Percentiles rank a stretch among this genome's conserved stretches.
Conservation (phyloP, 2,113 vertebrate species). For the Seriola rivoliana region DNA sequence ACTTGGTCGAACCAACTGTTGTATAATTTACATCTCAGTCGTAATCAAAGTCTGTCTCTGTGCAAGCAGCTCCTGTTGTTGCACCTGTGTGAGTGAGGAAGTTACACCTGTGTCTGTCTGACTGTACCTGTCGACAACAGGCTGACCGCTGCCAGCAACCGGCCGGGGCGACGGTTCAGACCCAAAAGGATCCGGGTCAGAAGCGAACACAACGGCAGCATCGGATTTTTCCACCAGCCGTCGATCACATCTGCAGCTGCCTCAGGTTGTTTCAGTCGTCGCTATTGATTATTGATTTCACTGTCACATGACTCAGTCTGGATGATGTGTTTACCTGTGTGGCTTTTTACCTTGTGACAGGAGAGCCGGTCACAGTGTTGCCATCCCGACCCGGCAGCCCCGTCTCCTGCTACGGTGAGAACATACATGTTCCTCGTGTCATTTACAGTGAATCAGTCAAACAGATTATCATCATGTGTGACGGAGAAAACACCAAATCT, state of each 20-base stretch:
- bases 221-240: slow-evolving; percentile 80
- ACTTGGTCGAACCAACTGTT: no score
- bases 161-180: slow-evolving; percentile 85
- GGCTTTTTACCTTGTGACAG: slow-evolving; percentile 5
- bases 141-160: slow-evolving; percentile 84
- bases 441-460: no score
- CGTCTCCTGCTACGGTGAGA: slow-evolving; percentile 41
- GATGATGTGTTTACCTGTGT: no score
- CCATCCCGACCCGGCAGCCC: slow-evolving; percentile 39
- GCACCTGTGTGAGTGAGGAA: no score
- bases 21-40: no score
- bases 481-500: no score
- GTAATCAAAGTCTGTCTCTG: no score
- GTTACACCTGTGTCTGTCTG: no score
- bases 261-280: slow-evolving; percentile 79
- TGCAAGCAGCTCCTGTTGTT: no score
- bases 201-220: slow-evolving; percentile 77
- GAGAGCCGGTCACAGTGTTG: slow-evolving; percentile 6
- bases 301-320: not conserved
- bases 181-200: slow-evolving; percentile 80
- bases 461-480: no score
- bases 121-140: slow-evolving; percentile 68
- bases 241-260: slow-evolving; percentile 74
- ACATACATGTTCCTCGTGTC: not conserved
- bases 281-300: not conserved